These are phyloP conservation scores for Machimus rusticus DNA, from an alignment of 2,888 invertebrate species.

Conservation along the genomic window DNA sequence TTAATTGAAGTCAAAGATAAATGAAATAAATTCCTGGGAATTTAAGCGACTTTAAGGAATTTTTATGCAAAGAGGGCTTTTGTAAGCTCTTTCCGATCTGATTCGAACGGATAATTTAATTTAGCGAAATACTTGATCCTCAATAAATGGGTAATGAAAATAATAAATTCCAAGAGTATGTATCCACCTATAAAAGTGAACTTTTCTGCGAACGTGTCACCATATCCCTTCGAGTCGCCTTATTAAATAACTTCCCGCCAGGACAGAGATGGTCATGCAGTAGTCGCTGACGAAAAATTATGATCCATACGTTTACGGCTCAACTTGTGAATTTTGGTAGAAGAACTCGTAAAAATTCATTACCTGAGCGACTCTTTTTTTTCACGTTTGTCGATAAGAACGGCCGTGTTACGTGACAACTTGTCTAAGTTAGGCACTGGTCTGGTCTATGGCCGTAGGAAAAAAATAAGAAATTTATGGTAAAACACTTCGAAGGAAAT, in stretches of 20 bases:
- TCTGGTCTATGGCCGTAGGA: background rate
- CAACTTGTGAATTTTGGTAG: background rate
- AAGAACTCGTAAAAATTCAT: conserved; percentile 1
- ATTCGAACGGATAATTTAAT: too few relatives aligned
- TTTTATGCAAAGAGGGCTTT: too few relatives aligned
- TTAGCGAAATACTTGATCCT: background rate
- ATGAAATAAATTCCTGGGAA: too few relatives aligned
- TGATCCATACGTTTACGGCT: background rate
- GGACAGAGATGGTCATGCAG: background rate
- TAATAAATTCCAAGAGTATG: background rate
- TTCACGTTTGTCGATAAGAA: background rate
- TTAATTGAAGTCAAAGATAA: too few relatives aligned
- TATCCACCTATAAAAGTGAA: background rate
- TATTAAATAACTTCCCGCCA: background rate
- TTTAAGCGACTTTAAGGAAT: too few relatives aligned
- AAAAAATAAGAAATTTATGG: background rate
- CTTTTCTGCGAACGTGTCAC: background rate
- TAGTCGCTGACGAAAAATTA: background rate
- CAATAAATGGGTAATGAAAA: background rate
- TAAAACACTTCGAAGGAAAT: background rate
- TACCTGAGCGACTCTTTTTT: background rate
- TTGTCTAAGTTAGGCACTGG: background rate
- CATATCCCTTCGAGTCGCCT: background rate
- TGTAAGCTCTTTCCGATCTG: too few relatives aligned
- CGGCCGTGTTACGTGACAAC: background rate